Conservation (phyloP, 2,113 vertebrate species). For the Synodontis membranacea region DNA sequence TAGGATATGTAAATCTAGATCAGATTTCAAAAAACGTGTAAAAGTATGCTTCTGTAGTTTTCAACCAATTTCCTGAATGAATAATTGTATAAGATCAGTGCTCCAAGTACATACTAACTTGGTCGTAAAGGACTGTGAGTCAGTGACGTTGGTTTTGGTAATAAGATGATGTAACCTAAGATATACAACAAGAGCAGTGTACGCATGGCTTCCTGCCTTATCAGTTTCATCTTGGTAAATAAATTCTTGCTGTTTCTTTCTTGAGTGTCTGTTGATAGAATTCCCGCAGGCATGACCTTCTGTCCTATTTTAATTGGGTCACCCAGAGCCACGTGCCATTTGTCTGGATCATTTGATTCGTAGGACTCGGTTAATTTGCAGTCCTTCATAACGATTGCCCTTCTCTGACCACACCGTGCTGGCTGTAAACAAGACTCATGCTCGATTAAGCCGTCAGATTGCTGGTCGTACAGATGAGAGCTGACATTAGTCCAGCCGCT, state of each 20-base stretch:
- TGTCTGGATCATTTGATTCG: not conserved
- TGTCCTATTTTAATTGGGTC: not conserved
- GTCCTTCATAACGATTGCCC: constrained; percentile 5
- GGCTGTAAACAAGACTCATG: not conserved
- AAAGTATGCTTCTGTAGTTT: not conserved
- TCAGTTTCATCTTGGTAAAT: not conserved
- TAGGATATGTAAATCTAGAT: not conserved
- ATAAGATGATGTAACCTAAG: not conserved
- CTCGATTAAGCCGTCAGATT: not conserved
- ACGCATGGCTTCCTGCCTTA: not conserved
- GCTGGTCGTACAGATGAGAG: not conserved
- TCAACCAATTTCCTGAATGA: not conserved
- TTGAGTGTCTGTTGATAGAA: not conserved
- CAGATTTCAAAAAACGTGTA: not conserved
- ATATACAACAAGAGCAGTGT: not conserved
- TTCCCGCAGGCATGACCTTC: not conserved
- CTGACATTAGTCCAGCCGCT: not conserved
- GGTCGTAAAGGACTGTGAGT: not conserved
- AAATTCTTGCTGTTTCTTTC: not conserved
- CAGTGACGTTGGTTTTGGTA: not conserved
- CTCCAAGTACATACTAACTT: not conserved
- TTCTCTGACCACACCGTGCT: not conserved
- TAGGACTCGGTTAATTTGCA: not conserved
- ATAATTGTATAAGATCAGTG: not conserved
- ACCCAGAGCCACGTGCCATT: not conserved